Evolutionary conservation across 2,113 vertebrate genomes (phyloP), one percentile per base, ranked within the genome.

Genomic region (Trematocara stigmaticum): DNA sequence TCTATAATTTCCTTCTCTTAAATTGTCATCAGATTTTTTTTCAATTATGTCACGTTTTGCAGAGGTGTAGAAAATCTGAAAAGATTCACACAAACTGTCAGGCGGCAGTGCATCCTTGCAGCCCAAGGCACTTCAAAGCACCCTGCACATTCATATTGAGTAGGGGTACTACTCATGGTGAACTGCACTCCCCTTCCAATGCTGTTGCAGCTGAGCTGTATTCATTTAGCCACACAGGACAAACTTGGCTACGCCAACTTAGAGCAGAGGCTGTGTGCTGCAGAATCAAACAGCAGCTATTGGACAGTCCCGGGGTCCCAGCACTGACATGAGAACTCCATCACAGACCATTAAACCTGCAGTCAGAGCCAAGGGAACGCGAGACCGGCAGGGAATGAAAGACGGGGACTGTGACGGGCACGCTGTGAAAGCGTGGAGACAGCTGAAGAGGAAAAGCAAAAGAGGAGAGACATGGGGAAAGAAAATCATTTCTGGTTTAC

Each of bases 281-380:
- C 10, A 69, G 71, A 91, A 78, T 84, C 85, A 82, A 88, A 87
- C 57, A n/a, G 82, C 87, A 83, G 79, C 78, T 31, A 4, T 35
- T 23, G 49, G 79, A 86, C 29, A 49, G 82, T 88, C 88, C 83
- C 87, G 23, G 42, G 57, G 47, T 91, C 88, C 87, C 92, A 64
- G 55, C 38, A 57, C 84, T 91, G 84, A 88, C 89, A 87, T 20
- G 55, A 82, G 61, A 88, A 89, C 87, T 93, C 84, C 82, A 93
- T 92, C 88, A 91, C 86, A 92, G 57, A 85, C 93, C 84, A 91
- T 93, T 91, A 92, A 79, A 84, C 81, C 82, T 69, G 80, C 82
- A 85, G 57, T 81, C n/a, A 49, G 45, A 83, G 51, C 81, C 6
- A 5, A 80, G 57, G 83, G 79, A 20, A 74, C 61, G 20, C 20